phyloP scores from a whole-genome alignment of 2,888 invertebrate genomes.

The Diaprepes abbreviatus region DNA sequence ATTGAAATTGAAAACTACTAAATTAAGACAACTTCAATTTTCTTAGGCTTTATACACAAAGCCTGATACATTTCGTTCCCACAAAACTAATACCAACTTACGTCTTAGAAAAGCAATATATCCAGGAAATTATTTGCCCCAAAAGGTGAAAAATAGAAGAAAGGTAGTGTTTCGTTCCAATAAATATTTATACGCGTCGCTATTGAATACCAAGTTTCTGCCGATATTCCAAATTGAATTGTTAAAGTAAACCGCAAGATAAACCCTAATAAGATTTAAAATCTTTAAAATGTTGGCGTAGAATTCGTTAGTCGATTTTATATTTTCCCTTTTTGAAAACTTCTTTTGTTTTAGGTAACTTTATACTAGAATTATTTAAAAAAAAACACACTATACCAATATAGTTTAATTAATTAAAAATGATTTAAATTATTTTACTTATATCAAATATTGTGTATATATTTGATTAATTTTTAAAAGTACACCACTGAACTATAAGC shows the following conservation, averaged over 20 bases:
- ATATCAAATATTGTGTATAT: too few species aligned
- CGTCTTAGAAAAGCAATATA: slow-evolving; percentile 19
- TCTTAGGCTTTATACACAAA: slow-evolving; percentile 3
- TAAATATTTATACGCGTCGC: slow-evolving; percentile 3
- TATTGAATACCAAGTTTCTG: slow-evolving; percentile 9
- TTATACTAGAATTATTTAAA: too few species aligned
- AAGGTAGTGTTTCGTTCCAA: slow-evolving; percentile 8
- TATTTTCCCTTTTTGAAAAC: too few species aligned
- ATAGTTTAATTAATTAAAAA: too few species aligned
- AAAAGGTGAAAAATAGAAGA: slow-evolving; percentile 20
- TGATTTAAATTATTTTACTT: too few species aligned
- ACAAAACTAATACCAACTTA: slow-evolving; percentile 26
- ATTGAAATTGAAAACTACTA: too few species aligned
- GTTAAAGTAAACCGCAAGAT: not conserved
- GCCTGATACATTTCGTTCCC: slow-evolving; percentile 20
- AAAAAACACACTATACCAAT: too few species aligned
- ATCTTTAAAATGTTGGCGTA: not conserved
- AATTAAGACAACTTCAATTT: not conserved
- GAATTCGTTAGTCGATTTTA: too few species aligned
- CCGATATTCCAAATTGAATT: slow-evolving; percentile 5
- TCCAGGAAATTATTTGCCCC: slow-evolving; percentile 25
- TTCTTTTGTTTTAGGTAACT: too few species aligned
- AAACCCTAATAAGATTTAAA: not conserved
- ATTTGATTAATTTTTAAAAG: too few species aligned
- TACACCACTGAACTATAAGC: too few species aligned